Evolutionary conservation across 2,888 invertebrate species (phyloP).

Genomic region (Euclidia mi): DNA sequence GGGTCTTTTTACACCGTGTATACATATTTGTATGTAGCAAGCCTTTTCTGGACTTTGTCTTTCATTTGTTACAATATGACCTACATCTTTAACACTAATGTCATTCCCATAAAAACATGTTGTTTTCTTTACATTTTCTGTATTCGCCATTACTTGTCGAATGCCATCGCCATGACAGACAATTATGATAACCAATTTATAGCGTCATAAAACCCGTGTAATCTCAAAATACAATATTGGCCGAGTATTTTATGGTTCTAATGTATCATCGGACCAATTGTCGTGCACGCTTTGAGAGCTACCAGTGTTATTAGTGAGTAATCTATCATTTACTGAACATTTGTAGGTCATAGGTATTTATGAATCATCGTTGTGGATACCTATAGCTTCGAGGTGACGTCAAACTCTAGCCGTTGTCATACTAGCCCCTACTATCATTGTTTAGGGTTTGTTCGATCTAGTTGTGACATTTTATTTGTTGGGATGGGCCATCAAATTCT

Average conservation of each 20-base stretch:
- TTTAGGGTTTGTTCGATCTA: conserved; percentile 1
- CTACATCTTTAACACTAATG: too few species aligned
- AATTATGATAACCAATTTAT: conserved; percentile 40
- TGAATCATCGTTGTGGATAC: conserved; percentile 31
- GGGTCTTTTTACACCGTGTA: too few species aligned
- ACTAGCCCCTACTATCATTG: conserved; percentile 31
- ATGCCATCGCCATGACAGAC: conserved; percentile 34
- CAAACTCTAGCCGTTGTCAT: conserved; percentile 31
- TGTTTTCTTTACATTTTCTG: conserved; percentile 4
- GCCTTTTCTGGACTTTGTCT: too few species aligned
- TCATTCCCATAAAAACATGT: too few species aligned
- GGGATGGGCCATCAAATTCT: too few species aligned
- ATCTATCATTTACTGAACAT: conserved; percentile 41
- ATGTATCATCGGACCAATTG: conserved; percentile 29
- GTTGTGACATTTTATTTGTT: too few species aligned
- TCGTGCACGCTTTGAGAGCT: conserved; percentile 24
- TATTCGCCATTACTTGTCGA: conserved; percentile 19
- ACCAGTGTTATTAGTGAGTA: conserved; percentile 21
- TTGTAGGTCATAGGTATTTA: conserved; percentile 35
- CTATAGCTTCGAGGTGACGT: conserved; percentile 42
- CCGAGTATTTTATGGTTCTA: conserved; percentile 28
- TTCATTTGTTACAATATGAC: too few species aligned
- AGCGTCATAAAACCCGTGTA: conserved; percentile 31
- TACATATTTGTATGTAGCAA: too few species aligned
- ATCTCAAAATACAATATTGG: conserved; percentile 29